Evolutionary conservation across 2,113 vertebrate species (phyloP), one percentile per base, ranked within the genome.

Genomic region (Castor canadensis): DNA sequence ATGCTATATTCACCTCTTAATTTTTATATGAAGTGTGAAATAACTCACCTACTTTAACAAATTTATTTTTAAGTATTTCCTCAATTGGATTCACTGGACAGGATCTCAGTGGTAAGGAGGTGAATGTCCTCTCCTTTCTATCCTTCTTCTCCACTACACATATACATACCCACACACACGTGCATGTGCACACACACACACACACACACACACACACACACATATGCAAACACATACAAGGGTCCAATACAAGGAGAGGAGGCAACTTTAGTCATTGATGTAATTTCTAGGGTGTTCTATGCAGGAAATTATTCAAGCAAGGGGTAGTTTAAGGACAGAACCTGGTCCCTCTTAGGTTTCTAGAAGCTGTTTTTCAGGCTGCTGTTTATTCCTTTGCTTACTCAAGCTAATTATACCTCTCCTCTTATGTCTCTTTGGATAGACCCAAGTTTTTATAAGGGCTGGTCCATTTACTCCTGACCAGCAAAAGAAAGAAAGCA

Each of bases 341-440:
- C 52, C 17, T 13, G 58, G 52, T 93, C 90, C 73, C 6, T 73
- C 77, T 93, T 93, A 89, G 77, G 92, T 97, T 97, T 97, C 93
- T 94, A 93, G 95, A 97, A 79, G 91, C 67, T 97, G 94, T 96
- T 98, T 97, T 97, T 89, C 71, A 96, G 95, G 58, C 73, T 92
- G 91, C 88, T 80, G 82, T 94, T 96, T 93, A 92, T 91, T 93
- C 49, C 64, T 95, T 97, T 97, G 94, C 95, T 96, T 95, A 93
- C 66, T 89, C 91, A 71, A 87, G 97, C 93, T 97, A 97, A 97
- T 98, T 97, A 97, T 91, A 97, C 91, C 79, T 94, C 87, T 93
- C 66, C 60, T 95, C 64, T 72, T 92, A 89, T 93, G 91, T 97
- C 93, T 95, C 89, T 97, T 91, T 89, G 94, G 73, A 89, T 66